Base-by-base conservation (phyloP, 2,888 invertebrate species). In the Pristionchus entomophagus region DNA sequence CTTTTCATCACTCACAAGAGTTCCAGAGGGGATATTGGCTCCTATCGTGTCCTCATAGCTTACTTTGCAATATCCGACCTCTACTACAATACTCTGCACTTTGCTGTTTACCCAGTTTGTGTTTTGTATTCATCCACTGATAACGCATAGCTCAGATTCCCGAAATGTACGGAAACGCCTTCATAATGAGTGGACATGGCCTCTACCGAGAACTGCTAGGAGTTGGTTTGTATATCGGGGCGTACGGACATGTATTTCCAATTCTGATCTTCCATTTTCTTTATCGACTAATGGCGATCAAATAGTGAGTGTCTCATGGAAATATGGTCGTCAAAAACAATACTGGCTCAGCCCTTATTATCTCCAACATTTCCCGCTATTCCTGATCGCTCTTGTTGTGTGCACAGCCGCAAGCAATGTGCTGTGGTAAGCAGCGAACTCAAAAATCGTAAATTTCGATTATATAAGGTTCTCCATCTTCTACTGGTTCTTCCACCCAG, bases 251-350 rank as follows among this genome's bases (percentile, higher is more conserved):
- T 41, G 73, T 41, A 6, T 73, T 73, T n/a, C 73, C 73, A 41
- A 73, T 73, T 19, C 73, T 73, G 41, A 73, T 73, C 73, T 73
- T 73, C 73, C 73, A 73, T 8, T 73, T 73, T 22, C 73, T 73
- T 8, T 73, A 73, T 45, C 73, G 73, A 14, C 73, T 73, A 0
- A 4, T 73, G n/a, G 73, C 41, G n/a, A 38, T 73, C 38, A 73
- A 73, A n/a, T 41, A 38, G 73, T 73, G 14, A 26, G 69, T 14
- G 2, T 19, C 53, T 0, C 14, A 6, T 53, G n/a, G n/a, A n/a
- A 45, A 10, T 59, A 8, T 26, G 26, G 26, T 6, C n/a, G n/a
- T 8, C 22, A 8, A 3, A n/a, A 56, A 56, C n/a, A 2, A 2
- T 8, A 3, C 10, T 26, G 22, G 4, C 26, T 22, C 65, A 65